Base-by-base conservation (phyloP, 2,113 vertebrate genomes). In the Donacobius atricapilla region DNA sequence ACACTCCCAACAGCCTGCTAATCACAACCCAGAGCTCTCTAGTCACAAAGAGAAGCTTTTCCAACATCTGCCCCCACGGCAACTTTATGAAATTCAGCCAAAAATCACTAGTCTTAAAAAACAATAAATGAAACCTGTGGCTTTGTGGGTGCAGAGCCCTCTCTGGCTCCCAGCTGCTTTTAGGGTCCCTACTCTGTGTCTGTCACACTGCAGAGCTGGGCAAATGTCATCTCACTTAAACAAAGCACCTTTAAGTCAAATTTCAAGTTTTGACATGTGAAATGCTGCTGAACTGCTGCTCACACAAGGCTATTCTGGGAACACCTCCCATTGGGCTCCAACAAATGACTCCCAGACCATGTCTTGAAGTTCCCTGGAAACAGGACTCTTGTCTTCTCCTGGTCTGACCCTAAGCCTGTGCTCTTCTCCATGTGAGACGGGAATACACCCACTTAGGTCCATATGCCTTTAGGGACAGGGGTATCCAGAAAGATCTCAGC, bases 331-430 rank as follows among this genome's bases (percentile, higher is more conserved):
- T 0, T 37, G 17, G 47, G 47, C 47, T 81, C 35, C 63, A 40
- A 21, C 24, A 80, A 40, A 57, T 0, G 0, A 28, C n/a, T 76
- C 56, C 47, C 66, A 83, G 28, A 30, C 14, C 28, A 25, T 1
- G 16, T 42, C 19, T 9, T 37, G 25, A 37, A 76, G 40, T 15
- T 72, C 33, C 45, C 27, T 42, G 54, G 47, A 56, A 87, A 50
- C 15, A 58, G 16, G 14, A 57, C 16, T 42, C 23, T n/a, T 71
- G 20, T n/a, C 27, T 39, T 53, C 40, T 68, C 28, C 28, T 39
- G 30, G 51, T 48, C 39, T 35, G 30, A 64, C 23, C 68, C 23
- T 57, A 15, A 28, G 18, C 39, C 35, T 5, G 5, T 15, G n/a
- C 35, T 37, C 13, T 47, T 83, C 63, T 72, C 31, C 12, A 7